These are phyloP conservation scores for Chionoecetes opilio DNA, from an alignment of 1,140 invertebrate genomes.

Conservation along the genomic window DNA sequence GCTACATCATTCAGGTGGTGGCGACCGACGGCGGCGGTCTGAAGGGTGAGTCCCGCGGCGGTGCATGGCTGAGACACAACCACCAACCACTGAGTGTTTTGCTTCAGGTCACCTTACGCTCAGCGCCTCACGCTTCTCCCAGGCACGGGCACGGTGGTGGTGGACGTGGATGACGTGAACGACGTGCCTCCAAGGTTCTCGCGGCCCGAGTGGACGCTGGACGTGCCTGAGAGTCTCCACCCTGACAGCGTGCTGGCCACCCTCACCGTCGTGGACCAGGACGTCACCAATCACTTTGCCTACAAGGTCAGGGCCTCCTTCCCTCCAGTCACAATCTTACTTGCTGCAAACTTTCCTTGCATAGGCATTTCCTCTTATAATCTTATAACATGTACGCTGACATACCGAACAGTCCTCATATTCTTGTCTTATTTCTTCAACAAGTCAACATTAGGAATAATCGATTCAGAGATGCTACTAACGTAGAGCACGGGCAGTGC, in stretches of 20 bases:
- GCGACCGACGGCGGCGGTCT: constrained; percentile 50
- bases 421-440: background rate
- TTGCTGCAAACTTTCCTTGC: too few relatives aligned
- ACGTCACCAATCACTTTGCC: constrained; percentile 54
- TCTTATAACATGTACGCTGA: background rate
- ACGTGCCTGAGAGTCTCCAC: constrained; percentile 55
- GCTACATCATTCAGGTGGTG: constrained; percentile 54
- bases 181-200: constrained; percentile 63
- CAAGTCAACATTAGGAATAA: background rate
- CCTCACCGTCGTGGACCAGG: constrained; percentile 54
- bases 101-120: too few relatives aligned
- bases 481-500: too few relatives aligned
- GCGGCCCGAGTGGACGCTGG: constrained; percentile 62
- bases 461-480: too few relatives aligned
- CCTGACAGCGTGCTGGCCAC: constrained; percentile 51
- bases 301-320: constrained; percentile 43
- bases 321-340: too few relatives aligned
- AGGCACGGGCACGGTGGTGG: constrained; percentile 62
- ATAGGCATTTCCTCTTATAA: background rate
- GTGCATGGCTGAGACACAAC: too few relatives aligned
- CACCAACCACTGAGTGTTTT: too few relatives aligned
- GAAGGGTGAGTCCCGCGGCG: constrained; percentile 57
- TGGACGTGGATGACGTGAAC: constrained; percentile 60
- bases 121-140: background rate
- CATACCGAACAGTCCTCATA: background rate